Percentiles rank a stretch among this genome's conserved stretches.
These are phyloP conservation scores for Marronus borbonicus DNA, from an alignment of 2,888 invertebrate genomes.

Conservation along the genomic window DNA sequence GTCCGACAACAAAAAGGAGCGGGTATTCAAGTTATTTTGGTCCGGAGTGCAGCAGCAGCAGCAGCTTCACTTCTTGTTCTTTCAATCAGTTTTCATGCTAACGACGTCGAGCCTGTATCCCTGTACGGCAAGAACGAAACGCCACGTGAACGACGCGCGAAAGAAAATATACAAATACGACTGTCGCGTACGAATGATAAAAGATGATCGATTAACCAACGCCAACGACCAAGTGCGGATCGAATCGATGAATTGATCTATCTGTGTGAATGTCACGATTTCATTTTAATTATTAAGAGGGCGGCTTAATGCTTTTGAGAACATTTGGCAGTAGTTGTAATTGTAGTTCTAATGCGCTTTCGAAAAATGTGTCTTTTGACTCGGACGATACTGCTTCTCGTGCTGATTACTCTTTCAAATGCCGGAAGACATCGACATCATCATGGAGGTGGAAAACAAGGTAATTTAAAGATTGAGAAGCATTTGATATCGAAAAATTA, in stretches of 20 bases:
- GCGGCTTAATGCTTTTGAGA: slow-evolving; percentile 45
- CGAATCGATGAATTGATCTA: slow-evolving; percentile 37
- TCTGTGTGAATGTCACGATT: slow-evolving; percentile 44
- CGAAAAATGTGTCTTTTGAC: slow-evolving; percentile 53
- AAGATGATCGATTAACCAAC: slow-evolving; percentile 41
- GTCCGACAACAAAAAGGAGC: slow-evolving; percentile 53
- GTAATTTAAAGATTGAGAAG: slow-evolving; percentile 53
- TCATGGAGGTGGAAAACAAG: slow-evolving; percentile 61
- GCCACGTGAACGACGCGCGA: slow-evolving; percentile 50
- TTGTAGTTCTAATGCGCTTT: slow-evolving; percentile 27
- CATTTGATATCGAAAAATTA: background rate
- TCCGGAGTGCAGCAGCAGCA: slow-evolving; percentile 51
- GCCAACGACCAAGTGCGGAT: slow-evolving; percentile 28
- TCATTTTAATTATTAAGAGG: slow-evolving; percentile 31
- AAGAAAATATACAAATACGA: slow-evolving; percentile 46
- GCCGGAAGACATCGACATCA: slow-evolving; percentile 59
- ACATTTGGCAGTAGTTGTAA: slow-evolving; percentile 32
- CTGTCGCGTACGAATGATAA: slow-evolving; percentile 37
- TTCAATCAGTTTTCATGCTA: slow-evolving; percentile 63
- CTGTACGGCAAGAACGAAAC: slow-evolving; percentile 49
- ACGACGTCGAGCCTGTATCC: slow-evolving; percentile 62
- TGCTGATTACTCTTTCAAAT: slow-evolving; percentile 52
- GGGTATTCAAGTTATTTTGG: slow-evolving; percentile 62
- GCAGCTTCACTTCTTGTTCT: slow-evolving; percentile 57
- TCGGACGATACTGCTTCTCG: slow-evolving; percentile 48